phyloP scores from a whole-genome alignment of 2,113 vertebrate genomes.

The Ptilonorhynchus violaceus region DNA sequence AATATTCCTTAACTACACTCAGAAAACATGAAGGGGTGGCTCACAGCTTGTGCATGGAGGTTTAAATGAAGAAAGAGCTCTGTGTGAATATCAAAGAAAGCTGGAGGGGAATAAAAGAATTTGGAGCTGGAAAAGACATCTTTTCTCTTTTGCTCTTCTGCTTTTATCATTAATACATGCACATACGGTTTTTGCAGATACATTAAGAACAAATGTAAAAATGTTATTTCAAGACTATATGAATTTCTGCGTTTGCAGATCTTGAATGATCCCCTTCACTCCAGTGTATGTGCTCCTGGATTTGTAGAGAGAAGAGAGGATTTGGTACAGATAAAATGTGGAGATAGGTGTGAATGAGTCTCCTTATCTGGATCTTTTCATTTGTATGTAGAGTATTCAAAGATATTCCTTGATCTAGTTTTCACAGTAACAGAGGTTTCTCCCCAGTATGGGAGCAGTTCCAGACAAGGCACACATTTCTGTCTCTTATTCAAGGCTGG shows the following conservation, averaged over 20 bases:
- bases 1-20: not conserved
- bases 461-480: not conserved
- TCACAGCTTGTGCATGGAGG: not conserved
- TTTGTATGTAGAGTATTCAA: not conserved
- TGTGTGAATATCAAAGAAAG: not conserved
- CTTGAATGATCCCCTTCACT: not conserved
- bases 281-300: not conserved
- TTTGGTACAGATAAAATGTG: not conserved
- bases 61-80: not conserved
- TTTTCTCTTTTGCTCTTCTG: not conserved
- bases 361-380: not conserved
- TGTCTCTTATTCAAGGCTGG: not conserved
- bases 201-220: not conserved
- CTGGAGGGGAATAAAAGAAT: not conserved
- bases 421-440: not conserved
- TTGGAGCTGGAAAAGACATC: not conserved
- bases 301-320: not conserved
- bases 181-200: not conserved
- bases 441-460: not conserved
- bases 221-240: not conserved
- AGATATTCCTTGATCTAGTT: not conserved
- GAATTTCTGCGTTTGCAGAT: not conserved
- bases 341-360: not conserved
- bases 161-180: not conserved
- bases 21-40: not conserved